A percentile compares a stretch with the other conserved stretches of the same genome.
Evolutionary conservation across 2,888 invertebrate species (phyloP).

Genomic region (Tipula confusa): DNA sequence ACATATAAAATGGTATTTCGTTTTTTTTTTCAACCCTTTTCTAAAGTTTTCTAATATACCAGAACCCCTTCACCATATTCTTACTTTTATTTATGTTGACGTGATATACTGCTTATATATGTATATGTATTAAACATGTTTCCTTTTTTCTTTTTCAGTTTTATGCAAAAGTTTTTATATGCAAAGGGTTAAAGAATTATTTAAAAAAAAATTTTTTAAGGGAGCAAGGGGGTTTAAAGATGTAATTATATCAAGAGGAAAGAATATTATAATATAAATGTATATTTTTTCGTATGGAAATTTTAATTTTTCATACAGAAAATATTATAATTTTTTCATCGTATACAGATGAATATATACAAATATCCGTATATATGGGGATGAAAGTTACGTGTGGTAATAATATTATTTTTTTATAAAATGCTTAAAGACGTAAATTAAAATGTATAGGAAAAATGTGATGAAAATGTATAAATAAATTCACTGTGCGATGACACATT

Average conservation of each 20-base stretch:
- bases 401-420: background rate
- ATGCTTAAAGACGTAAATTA: background rate
- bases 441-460: background rate
- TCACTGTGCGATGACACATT: background rate
- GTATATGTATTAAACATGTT: background rate
- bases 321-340: background rate
- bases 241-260: constrained; percentile 20
- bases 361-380: background rate
- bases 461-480: background rate
- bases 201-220: background rate
- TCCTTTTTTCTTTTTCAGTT: background rate
- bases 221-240: background rate
- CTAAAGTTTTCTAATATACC: background rate
- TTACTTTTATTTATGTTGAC: background rate
- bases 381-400: background rate
- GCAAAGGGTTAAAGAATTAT: constrained; percentile 4
- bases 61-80: background rate
- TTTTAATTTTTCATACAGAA: constrained; percentile 12
- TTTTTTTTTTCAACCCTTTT: background rate
- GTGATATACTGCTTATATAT: background rate
- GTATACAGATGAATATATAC: background rate
- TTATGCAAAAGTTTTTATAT: background rate
- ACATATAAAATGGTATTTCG: constrained; percentile 3
- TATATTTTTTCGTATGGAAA: background rate
- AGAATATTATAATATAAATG: background rate